Evolutionary conservation across 2,888 invertebrate species (phyloP).

Genomic region (Phytoseiulus persimilis): DNA sequence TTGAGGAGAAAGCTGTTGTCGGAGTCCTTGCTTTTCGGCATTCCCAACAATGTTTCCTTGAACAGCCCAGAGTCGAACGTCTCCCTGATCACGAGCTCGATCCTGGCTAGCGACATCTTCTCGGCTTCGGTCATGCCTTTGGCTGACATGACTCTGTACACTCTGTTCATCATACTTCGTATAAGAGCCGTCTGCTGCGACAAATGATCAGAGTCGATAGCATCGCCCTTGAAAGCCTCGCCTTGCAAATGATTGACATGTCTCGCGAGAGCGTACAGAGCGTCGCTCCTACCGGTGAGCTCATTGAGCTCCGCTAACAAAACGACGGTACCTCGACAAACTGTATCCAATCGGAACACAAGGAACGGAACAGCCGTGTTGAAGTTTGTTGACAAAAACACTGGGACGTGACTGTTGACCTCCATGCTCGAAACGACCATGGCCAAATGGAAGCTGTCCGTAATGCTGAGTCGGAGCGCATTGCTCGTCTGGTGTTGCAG

Average conservation of each 20-base stretch:
- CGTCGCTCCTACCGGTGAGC: conserved; percentile 30
- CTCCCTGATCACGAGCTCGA: conserved; percentile 23
- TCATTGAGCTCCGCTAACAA: conserved; percentile 23
- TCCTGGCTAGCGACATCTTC: conserved; percentile 16
- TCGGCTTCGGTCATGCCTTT: conserved; percentile 19
- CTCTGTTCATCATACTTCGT: conserved; percentile 22
- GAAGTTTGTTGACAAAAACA: conserved; percentile 33
- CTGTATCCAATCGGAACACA: conserved; percentile 9
- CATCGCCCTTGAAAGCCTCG: conserved; percentile 27
- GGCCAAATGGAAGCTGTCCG: conserved; percentile 28
- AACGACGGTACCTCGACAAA: conserved; percentile 10
- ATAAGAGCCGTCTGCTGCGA: conserved; percentile 14
- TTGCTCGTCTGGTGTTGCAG: conserved; percentile 9
- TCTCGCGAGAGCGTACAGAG: conserved; percentile 12
- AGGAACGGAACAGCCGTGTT: conserved; percentile 31
- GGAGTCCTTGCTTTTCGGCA: conserved; percentile 31
- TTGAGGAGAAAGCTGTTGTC: conserved; percentile 23
- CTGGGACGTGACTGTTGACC: conserved; percentile 11
- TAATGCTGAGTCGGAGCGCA: conserved; percentile 29
- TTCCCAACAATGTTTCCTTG: not conserved
- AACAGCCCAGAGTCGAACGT: conserved; percentile 25
- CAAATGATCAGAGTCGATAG: conserved; percentile 10
- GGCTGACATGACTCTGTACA: conserved; percentile 16
- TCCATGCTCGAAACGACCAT: conserved; percentile 22
- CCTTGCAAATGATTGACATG: conserved; percentile 35